Base-by-base conservation (phyloP, 92 coral and sea anemone species). In the Isaurus tuberculatus region DNA sequence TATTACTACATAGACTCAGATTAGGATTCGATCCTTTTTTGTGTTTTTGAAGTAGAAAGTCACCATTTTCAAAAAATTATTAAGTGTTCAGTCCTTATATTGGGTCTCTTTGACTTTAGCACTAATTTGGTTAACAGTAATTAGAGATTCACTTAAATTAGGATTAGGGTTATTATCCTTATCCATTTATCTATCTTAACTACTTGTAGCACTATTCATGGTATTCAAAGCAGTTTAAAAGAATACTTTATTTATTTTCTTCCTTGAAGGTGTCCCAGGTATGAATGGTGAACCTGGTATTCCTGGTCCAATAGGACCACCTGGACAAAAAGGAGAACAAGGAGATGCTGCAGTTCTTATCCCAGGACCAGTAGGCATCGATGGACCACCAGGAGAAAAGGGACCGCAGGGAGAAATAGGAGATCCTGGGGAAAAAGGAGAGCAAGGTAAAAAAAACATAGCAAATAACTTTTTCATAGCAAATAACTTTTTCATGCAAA, bases 271-370 rank as follows among this genome's bases (percentile, higher is more conserved):
- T 78, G 70, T 68, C 3, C 83, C 90, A 55, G 99, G 99, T 43
- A 92, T 89, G 98, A 60, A 75, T 72, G 98, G 98, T 43, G 69
- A 80, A n/a, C 94, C 91, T 80, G 98, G 98, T 49, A 79, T 72
- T 34, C 85, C 89, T 44, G 98, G 98, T 7, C 36, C 70, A 10
- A 61, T 73, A 85, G 99, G 99, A 17, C 80, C 91, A 29, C 67
- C 82, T 36, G 99, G 99, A 2, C 86, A 33, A 0, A 26, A 57
- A 13, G 99, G 99, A 14, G 86, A 71, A 19, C 0, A 0, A 5
- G 98, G 98, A 0, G 88, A 20, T 16, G 78, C 85, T 17, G 95
- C 91, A 29, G 5, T 8, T 0, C 2, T 28, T 28, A 22, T 80
- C 8, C 77, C 77, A 0, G 98, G 98, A 3, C 22, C 53, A 0